A percentile compares a stretch with the other conserved stretches of the same genome.
Evolutionary conservation across 2,113 vertebrate species (phyloP).

Genomic region (Sinocyclocheilus anophthalmus): DNA sequence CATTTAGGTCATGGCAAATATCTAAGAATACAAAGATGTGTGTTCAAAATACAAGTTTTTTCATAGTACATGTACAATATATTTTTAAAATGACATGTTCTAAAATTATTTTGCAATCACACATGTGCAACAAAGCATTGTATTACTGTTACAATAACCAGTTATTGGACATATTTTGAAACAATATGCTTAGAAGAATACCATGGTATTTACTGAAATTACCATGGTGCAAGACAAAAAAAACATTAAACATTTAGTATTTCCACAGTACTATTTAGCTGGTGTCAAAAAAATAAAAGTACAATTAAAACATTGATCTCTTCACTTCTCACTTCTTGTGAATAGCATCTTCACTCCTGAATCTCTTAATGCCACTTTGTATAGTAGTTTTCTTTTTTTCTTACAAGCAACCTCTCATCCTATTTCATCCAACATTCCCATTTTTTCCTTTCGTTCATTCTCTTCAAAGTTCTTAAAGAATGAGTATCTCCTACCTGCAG

Average conservation of each 20-base stretch:
- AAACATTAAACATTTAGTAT: neutral
- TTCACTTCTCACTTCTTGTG: neutral
- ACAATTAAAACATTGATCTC: neutral
- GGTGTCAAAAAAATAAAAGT: neutral
- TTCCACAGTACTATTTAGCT: neutral
- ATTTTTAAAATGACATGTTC: neutral
- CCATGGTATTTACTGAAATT: neutral
- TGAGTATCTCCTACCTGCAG: slow-evolving; percentile 22
- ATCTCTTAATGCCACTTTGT: neutral
- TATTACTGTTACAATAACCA: neutral
- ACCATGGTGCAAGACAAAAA: neutral
- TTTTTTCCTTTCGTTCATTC: neutral
- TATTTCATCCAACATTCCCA: neutral
- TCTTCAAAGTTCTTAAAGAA: slow-evolving; percentile 24
- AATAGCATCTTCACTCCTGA: neutral
- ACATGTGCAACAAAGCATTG: neutral
- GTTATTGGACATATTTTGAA: neutral
- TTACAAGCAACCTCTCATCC: neutral
- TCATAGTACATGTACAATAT: neutral
- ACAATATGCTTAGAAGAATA: neutral
- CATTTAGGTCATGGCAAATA: neutral
- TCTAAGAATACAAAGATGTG: neutral
- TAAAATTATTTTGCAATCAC: neutral
- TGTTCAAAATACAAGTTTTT: neutral
- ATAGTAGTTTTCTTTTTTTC: neutral